Conservation (phyloP, 2,797 vertebrate genomes). For the Danionella dracula region DNA sequence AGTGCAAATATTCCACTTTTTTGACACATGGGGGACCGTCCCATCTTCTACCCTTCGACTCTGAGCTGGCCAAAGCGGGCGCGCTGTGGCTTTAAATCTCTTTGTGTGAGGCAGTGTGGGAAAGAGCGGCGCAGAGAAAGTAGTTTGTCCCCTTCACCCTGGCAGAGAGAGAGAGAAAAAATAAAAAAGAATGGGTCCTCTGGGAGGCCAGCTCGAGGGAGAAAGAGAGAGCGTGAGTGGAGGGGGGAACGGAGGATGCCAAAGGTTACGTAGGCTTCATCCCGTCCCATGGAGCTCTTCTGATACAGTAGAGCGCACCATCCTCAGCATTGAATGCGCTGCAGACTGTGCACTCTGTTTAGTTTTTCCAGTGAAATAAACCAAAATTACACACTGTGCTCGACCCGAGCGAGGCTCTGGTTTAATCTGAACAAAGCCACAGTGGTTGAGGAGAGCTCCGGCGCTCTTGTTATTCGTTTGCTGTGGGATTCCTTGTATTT, state of each 20-base stretch:
- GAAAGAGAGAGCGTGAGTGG: slow-evolving; percentile 2
- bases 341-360: too few relatives aligned
- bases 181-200: slow-evolving; percentile 41
- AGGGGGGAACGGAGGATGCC: slow-evolving; percentile 37
- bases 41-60: slow-evolving; percentile 29
- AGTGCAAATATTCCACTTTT: slow-evolving; percentile 32
- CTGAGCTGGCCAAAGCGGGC: slow-evolving; percentile 5
- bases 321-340: not conserved
- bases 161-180: slow-evolving; percentile 34
- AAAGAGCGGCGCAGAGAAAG: slow-evolving; percentile 43
- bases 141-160: slow-evolving; percentile 47
- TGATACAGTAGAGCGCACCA: not conserved
- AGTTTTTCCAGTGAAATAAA: too few relatives aligned
- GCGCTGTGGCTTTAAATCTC: slow-evolving; percentile 44
- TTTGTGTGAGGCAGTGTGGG: slow-evolving; percentile 46
- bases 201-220: slow-evolving; percentile 43
- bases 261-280: slow-evolving; percentile 31
- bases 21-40: slow-evolving; percentile 30
- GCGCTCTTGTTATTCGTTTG: slow-evolving; percentile 3
- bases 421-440: not conserved
- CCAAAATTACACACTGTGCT: not conserved
- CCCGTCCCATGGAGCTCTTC: slow-evolving; percentile 12
- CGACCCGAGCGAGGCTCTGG: not conserved
- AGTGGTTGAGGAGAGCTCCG: not conserved
- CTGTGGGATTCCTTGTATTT: slow-evolving; percentile 23